Evolutionary conservation across 2,113 vertebrate genomes (phyloP).

Genomic region (Cyprinus carpio): DNA sequence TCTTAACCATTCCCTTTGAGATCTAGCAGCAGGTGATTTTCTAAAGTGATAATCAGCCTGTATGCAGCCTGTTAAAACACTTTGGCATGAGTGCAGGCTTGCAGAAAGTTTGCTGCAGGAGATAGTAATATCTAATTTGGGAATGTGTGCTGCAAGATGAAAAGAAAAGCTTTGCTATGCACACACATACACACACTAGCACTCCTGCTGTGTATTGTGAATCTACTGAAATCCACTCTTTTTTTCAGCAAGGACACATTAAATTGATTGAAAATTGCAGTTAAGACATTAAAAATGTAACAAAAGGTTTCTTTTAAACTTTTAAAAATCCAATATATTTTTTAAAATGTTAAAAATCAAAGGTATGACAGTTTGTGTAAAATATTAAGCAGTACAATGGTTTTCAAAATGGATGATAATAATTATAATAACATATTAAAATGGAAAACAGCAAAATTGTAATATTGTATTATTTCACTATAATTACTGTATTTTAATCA

Average conservation of each 20-base stretch:
- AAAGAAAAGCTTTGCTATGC: not conserved
- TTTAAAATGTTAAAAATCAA: no score
- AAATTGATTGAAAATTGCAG: not conserved
- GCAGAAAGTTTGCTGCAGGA: not conserved
- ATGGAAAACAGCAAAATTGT: no score
- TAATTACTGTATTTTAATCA: not conserved
- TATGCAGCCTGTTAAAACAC: constrained; percentile 20
- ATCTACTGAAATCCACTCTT: not conserved
- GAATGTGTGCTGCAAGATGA: not conserved
- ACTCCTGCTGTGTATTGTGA: not conserved
- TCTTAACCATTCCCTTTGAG: constrained; percentile 3
- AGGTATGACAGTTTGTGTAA: no score
- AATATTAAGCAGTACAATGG: no score
- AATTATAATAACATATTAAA: no score
- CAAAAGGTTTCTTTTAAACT: not conserved
- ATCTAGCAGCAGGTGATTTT: constrained; percentile 23
- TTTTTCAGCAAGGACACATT: not conserved
- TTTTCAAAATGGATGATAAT: no score
- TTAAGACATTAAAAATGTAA: not conserved
- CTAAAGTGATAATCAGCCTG: constrained; percentile 21
- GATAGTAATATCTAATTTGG: constrained; percentile 2
- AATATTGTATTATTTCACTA: not conserved
- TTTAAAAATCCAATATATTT: no score
- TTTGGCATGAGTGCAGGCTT: constrained; percentile 27
- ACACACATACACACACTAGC: not conserved